Evolutionary conservation across 2,888 invertebrate species (phyloP).

Genomic region (Tridacna crocea): DNA sequence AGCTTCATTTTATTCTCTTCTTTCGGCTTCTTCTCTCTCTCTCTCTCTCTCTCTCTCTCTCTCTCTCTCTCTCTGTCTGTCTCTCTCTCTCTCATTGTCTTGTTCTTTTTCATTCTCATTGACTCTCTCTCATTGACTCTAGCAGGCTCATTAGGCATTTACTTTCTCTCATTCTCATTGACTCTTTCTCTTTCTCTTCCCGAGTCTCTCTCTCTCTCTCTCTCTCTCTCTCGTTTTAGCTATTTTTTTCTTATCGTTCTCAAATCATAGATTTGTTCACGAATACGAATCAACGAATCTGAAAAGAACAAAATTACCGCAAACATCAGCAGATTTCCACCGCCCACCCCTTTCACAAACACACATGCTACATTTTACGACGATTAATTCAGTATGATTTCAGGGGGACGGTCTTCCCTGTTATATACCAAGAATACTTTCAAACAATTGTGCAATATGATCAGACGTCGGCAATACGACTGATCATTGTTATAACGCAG

Average conservation of each 20-base stretch:
- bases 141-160: neutral
- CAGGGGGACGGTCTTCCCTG: too few relatives aligned
- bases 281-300: too few relatives aligned
- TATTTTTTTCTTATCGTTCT: neutral
- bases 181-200: slow-evolving; percentile 2
- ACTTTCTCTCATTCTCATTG: neutral
- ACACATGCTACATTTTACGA: too few relatives aligned
- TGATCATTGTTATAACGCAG: neutral
- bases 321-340: neutral
- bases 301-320: too few relatives aligned
- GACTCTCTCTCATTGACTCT: slow-evolving; percentile 15
- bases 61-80: slow-evolving; percentile 3
- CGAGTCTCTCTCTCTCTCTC: neutral
- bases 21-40: neutral
- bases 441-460: neutral
- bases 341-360: neutral
- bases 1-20: too few relatives aligned
- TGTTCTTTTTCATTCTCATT: neutral
- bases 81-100: neutral
- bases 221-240: neutral
- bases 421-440: neutral
- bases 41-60: slow-evolving; percentile 7
- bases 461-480: neutral
- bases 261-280: too few relatives aligned
- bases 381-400: too few relatives aligned